A percentile compares a stretch with the other conserved stretches of the same genome.
These are phyloP conservation scores for Trachelus iudaicus DNA, from an alignment of 2,888 invertebrate genomes.

Conservation along the genomic window DNA sequence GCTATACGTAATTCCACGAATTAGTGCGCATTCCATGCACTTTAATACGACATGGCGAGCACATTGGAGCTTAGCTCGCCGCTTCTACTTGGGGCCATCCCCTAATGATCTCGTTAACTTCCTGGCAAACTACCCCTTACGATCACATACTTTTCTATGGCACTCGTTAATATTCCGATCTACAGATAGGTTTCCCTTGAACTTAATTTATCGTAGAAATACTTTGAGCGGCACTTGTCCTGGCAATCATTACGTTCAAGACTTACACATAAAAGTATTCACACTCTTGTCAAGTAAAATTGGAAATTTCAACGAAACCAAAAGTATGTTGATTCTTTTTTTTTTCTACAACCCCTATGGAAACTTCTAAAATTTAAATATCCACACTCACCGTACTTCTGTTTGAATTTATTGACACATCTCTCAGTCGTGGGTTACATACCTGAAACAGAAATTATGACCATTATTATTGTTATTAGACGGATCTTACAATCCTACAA, in stretches of 20 bases:
- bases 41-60: background rate
- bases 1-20: background rate
- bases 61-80: background rate
- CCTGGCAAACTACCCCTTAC: background rate
- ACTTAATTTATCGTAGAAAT: background rate
- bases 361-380: background rate
- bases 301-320: background rate
- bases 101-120: background rate
- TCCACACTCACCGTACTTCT: background rate
- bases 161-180: background rate
- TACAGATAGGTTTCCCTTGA: background rate
- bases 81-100: background rate
- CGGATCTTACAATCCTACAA: background rate
- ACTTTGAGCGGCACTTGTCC: background rate
- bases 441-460: background rate
- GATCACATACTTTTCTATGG: background rate
- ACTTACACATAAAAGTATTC: background rate
- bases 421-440: background rate
- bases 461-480: background rate
- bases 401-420: background rate
- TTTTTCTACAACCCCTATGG: background rate
- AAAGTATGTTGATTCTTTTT: background rate
- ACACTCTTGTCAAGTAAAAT: background rate
- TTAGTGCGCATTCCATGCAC: background rate
- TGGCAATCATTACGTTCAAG: background rate